Evolutionary conservation across 1,140 invertebrate species (phyloP).

Genomic region (Bombus pyrosoma): DNA sequence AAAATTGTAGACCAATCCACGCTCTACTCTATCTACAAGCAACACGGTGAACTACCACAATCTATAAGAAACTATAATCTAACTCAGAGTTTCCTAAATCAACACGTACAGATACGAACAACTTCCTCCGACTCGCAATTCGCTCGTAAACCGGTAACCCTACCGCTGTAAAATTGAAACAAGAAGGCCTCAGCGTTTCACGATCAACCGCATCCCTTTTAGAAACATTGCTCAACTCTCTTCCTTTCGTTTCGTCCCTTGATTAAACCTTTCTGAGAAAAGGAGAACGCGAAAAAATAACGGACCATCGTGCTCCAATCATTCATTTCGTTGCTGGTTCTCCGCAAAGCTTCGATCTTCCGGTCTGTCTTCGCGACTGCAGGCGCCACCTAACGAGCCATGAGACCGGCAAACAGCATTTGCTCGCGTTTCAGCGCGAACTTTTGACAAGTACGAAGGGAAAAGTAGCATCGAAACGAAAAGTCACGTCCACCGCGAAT

Average conservation of each 20-base stretch:
- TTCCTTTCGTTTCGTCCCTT: neutral
- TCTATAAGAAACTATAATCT: neutral
- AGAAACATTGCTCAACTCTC: neutral
- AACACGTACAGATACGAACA: neutral
- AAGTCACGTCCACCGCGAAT: constrained; percentile 31
- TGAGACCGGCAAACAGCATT: neutral
- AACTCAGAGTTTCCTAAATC: neutral
- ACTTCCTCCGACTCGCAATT: neutral
- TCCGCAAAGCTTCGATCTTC: too few relatives aligned
- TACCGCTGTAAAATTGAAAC: neutral
- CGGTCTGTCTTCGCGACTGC: too few relatives aligned
- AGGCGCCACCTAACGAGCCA: neutral
- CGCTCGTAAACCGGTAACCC: neutral
- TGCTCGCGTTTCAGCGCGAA: neutral
- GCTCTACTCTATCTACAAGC: neutral
- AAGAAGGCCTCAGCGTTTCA: neutral
- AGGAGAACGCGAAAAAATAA: too few relatives aligned
- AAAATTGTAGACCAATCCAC: neutral
- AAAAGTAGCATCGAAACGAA: constrained; percentile 6
- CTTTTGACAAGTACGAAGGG: neutral
- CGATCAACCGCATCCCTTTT: neutral
- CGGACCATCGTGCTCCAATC: too few relatives aligned
- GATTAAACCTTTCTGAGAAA: neutral
- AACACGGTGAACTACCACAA: neutral
- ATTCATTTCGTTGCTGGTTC: too few relatives aligned